Evolutionary conservation across 2,113 vertebrate species (phyloP), one percentile per base, ranked within the genome.

Genomic region (Apteryx mantelli): DNA sequence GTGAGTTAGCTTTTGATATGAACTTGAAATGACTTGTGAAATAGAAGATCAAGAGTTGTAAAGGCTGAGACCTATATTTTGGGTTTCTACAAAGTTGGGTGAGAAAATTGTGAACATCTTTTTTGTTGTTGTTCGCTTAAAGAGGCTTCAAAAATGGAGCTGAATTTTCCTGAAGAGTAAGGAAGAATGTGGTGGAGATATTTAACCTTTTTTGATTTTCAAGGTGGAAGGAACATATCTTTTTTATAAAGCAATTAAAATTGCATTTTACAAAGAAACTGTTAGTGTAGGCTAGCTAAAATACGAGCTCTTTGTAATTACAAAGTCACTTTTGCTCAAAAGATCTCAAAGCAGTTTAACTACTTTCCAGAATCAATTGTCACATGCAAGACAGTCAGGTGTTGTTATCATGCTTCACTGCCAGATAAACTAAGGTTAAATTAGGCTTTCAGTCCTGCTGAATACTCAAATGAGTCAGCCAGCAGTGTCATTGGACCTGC

Each of bases 11-110:
- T 3, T 93, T 93, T 90, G 58, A 96, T 96, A 96, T 91, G 91
- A 97, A 97, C 94, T 97, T 96, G 89, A 98, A 98, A 97, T 97
- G 88, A 98, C 93, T 97, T 97, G 84, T 97, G 92, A 97, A 95
- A 96, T 50, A 83, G 66, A 82, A 93, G 88, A 97, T 96, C 90
- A 97, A 97, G 94, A 96, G 93, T 82, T 87, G 82, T 78, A 93
- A 80, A 96, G 83, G 61, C 56, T 68, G 56, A 93, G 81, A 92
- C 84, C 82, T 95, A n/a, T 86, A 95, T 94, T 97, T 91, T 89
- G 94, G 88, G 52, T 86, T 95, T 82, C 93, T 93, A 76, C 50
- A 40, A 94, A 96, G 52, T 74, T 94, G 70, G 64, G 42, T 78
- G n/a, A 60, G 68, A 89, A 68, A 91, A 92, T 77, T 75, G 83